Percentiles rank a stretch among this genome's conserved stretches.
Evolutionary conservation across 1,140 invertebrate species (phyloP).

Genomic region (Teleogryllus occipitalis): DNA sequence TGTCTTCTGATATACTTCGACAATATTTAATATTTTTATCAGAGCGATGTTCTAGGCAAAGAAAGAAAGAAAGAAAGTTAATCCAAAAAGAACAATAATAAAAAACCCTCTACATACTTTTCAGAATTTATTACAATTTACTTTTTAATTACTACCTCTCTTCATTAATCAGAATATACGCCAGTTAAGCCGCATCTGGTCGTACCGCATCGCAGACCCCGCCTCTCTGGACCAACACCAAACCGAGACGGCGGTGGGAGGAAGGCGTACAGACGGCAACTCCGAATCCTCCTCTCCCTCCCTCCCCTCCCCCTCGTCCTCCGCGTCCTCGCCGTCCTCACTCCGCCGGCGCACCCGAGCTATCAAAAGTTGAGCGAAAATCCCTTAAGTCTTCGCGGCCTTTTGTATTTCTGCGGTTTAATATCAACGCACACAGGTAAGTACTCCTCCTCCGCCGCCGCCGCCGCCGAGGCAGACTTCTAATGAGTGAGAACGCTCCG

Average conservation of each 20-base stretch:
- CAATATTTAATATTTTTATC: too few relatives aligned
- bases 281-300: neutral
- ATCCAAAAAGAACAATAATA: too few relatives aligned
- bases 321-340: neutral
- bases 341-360: neutral
- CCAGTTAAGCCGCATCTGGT: too few relatives aligned
- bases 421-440: neutral
- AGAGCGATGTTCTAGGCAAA: too few relatives aligned
- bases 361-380: slow-evolving; percentile 1
- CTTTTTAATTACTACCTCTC: too few relatives aligned
- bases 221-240: neutral
- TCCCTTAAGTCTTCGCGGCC: neutral
- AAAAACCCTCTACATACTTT: too few relatives aligned
- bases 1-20: too few relatives aligned
- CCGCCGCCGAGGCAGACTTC: neutral
- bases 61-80: too few relatives aligned
- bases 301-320: too few relatives aligned
- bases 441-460: neutral
- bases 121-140: too few relatives aligned
- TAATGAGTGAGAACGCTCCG: neutral
- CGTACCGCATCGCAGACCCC: neutral
- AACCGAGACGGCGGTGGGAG: neutral
- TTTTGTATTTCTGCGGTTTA: slow-evolving; percentile 1
- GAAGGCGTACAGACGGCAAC: too few relatives aligned
- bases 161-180: too few relatives aligned